phyloP scores from a whole-genome alignment of 2,113 vertebrate genomes.

The Gavialis gangeticus region DNA sequence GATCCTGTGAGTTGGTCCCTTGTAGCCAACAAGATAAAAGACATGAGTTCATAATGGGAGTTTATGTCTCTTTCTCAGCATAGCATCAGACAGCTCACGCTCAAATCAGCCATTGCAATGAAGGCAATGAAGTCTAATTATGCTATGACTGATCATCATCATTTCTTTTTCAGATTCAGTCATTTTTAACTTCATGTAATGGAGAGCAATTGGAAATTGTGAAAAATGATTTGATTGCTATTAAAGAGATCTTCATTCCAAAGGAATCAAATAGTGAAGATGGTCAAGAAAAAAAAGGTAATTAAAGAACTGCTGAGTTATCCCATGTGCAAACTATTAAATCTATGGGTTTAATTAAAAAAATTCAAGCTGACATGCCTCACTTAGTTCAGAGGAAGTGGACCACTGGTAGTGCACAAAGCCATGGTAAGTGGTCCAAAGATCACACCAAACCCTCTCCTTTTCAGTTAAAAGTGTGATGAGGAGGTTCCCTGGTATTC shows the following conservation, averaged over 20 bases:
- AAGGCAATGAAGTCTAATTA: background rate
- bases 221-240: conserved; percentile 91
- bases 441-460: too few relatives aligned
- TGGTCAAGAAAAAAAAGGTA: conserved; percentile 85
- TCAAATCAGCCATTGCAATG: background rate
- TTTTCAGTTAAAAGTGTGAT: too few relatives aligned
- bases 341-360: background rate
- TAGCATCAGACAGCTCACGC: background rate
- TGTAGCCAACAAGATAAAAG: background rate
- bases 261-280: conserved; percentile 81
- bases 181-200: conserved; percentile 85
- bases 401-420: too few relatives aligned
- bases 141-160: background rate
- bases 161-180: conserved; percentile 87
- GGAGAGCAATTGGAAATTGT: conserved; percentile 86
- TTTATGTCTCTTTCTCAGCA: background rate
- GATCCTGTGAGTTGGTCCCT: background rate
- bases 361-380: background rate
- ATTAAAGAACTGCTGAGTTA: conserved; percentile 65
- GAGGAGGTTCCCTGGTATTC: too few relatives aligned
- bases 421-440: too few relatives aligned
- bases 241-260: conserved; percentile 91
- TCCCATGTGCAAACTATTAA: background rate
- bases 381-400: background rate
- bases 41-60: background rate